A percentile compares a stretch with the other conserved stretches of the same genome.
Evolutionary conservation across 2,888 invertebrate genomes (phyloP).

Genomic region (Alcis repandata): DNA sequence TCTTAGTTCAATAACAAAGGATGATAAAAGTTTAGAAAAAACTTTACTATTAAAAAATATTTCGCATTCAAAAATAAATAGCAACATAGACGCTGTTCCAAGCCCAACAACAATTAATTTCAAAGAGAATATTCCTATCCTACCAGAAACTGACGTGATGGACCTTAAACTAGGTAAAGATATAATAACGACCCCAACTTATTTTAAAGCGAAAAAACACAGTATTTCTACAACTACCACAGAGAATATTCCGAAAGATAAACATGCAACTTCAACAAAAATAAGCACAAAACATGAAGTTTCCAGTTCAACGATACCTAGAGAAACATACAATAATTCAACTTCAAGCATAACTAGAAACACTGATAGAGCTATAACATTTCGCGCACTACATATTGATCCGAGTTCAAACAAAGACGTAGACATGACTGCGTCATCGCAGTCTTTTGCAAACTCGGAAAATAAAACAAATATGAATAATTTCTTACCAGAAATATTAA

Average conservation of each 20-base stretch:
- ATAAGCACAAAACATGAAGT: neutral
- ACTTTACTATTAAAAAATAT: neutral
- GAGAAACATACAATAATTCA: neutral
- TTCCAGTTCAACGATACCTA: neutral
- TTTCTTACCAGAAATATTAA: neutral
- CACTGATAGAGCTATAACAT: too few species aligned
- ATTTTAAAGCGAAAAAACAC: neutral
- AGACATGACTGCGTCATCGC: neutral
- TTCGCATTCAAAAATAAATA: neutral
- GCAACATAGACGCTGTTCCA: neutral
- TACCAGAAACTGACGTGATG: neutral
- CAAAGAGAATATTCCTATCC: neutral
- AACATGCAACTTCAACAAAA: neutral
- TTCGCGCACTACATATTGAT: neutral
- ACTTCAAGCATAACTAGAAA: neutral
- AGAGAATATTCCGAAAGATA: neutral
- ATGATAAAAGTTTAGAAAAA: neutral
- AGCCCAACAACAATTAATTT: neutral
- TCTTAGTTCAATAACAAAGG: neutral
- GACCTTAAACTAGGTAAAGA: neutral
- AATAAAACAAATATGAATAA: neutral
- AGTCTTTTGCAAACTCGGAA: neutral
- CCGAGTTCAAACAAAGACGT: neutral
- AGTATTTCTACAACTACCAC: neutral
- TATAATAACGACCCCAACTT: neutral